Percentiles rank a stretch among this genome's conserved stretches.
Conservation (phyloP, 64 coral and sea anemone genomes). For the Orbicella faveolata region DNA sequence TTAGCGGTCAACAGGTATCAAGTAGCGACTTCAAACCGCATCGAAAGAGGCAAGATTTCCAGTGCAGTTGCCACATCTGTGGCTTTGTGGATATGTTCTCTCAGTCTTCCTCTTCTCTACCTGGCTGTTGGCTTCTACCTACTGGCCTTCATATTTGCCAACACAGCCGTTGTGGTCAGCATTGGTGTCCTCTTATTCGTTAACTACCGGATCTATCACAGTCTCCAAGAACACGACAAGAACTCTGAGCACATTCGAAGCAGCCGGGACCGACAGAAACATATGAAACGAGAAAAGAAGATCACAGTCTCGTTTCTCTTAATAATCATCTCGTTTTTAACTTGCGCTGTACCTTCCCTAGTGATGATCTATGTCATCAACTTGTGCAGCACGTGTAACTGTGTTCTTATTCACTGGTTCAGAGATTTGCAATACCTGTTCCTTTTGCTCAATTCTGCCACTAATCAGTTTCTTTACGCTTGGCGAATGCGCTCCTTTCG, state of each 20-base stretch:
- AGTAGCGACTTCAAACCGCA: too few species aligned
- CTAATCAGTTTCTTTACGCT: constrained; percentile 55
- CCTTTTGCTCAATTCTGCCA: constrained; percentile 39
- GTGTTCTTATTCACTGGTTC: constrained; percentile 48
- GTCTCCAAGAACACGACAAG: background rate
- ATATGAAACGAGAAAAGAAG: constrained; percentile 1
- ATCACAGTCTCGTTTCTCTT: constrained; percentile 28
- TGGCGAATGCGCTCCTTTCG: constrained; percentile 57
- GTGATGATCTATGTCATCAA: constrained; percentile 48
- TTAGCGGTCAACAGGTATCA: constrained; percentile 80
- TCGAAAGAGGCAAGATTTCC: background rate
- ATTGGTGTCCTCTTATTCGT: constrained; percentile 5
- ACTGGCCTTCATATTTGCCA: constrained; percentile 45
- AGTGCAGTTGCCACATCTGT: background rate
- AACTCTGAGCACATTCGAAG: background rate
- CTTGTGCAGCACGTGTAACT: constrained; percentile 26
- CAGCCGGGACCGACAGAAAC: background rate
- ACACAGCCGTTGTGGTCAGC: constrained; percentile 42
- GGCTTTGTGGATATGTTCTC: constrained; percentile 11
- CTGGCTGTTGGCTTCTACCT: constrained; percentile 3
- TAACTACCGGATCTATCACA: background rate
- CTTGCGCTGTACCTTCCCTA: constrained; percentile 24
- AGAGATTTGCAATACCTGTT: constrained; percentile 38
- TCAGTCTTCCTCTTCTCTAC: background rate
- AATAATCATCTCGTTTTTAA: constrained; percentile 28